Conservation (phyloP, 23 tunicate species). For the Trididemnum nubilum region DNA sequence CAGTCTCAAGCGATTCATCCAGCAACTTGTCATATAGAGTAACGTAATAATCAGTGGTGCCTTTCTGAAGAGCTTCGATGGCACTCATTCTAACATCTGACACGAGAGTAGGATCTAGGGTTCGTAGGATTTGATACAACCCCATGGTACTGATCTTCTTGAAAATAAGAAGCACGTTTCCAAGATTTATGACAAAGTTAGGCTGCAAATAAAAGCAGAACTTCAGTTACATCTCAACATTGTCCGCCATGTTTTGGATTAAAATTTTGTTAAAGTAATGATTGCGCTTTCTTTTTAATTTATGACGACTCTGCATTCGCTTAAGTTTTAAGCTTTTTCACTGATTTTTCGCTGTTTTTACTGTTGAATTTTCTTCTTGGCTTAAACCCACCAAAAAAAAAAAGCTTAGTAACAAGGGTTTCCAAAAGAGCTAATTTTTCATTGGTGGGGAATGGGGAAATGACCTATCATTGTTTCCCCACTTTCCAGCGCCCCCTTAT, state of each 20-base stretch:
- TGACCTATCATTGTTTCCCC: no score
- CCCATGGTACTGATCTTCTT: constrained; percentile 38
- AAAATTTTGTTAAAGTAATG: no score
- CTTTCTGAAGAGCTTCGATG: constrained; percentile 34
- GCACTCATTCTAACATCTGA: constrained; percentile 51
- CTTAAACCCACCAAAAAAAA: no score
- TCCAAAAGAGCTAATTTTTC: no score
- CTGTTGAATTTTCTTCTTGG: neutral
- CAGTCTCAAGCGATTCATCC: constrained; percentile 43
- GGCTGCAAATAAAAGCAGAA: constrained; percentile 25
- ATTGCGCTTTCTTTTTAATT: no score
- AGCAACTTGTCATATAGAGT: constrained; percentile 34
- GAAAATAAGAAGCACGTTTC: constrained; percentile 38
- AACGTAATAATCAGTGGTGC: constrained; percentile 56
- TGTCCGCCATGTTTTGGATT: neutral
- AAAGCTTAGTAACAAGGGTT: no score
- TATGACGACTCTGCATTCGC: no score
- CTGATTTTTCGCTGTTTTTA: neutral
- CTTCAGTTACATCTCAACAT: neutral
- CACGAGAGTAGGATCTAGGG: constrained; percentile 34
- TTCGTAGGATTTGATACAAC: constrained; percentile 38
- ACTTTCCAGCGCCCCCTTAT: no score
- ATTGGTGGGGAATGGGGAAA: no score
- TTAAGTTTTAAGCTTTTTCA: no score
- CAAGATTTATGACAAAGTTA: constrained; percentile 46